These are phyloP conservation scores for Sarotherodon lohbergeri DNA, from an alignment of 2,113 vertebrate genomes.

Conservation along the genomic window DNA sequence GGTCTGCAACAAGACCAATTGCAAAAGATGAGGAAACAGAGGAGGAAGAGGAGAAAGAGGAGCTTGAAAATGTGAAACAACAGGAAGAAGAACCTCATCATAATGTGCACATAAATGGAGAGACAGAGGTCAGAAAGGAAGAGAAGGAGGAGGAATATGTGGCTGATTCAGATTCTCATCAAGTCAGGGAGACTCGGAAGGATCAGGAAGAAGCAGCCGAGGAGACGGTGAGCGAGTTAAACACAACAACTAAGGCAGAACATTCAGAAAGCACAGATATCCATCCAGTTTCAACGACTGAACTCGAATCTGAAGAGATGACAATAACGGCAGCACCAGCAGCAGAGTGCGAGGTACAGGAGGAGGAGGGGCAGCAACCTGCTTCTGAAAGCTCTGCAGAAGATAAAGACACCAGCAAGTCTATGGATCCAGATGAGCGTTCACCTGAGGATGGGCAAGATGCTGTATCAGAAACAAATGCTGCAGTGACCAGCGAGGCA, in stretches of 20 bases:
- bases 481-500: neutral
- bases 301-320: neutral
- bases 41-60: conserved; percentile 25
- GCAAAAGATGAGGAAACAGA: conserved; percentile 47
- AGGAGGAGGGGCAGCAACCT: neutral
- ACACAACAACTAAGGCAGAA: neutral
- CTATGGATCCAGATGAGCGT: neutral
- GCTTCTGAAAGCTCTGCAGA: neutral
- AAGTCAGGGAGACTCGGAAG: neutral
- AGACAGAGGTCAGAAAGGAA: neutral
- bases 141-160: neutral
- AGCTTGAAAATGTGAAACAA: neutral
- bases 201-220: neutral
- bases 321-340: neutral
- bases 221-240: neutral
- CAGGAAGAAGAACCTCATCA: neutral
- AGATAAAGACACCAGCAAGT: neutral
- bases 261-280: neutral
- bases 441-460: neutral
- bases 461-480: neutral
- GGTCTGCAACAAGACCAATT: conserved; percentile 5
- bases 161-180: neutral
- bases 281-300: neutral
- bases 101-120: conserved; percentile 14
- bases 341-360: neutral